Evolutionary conservation across 2,888 invertebrate species (phyloP).

Genomic region (Caenorhabditis becei): DNA sequence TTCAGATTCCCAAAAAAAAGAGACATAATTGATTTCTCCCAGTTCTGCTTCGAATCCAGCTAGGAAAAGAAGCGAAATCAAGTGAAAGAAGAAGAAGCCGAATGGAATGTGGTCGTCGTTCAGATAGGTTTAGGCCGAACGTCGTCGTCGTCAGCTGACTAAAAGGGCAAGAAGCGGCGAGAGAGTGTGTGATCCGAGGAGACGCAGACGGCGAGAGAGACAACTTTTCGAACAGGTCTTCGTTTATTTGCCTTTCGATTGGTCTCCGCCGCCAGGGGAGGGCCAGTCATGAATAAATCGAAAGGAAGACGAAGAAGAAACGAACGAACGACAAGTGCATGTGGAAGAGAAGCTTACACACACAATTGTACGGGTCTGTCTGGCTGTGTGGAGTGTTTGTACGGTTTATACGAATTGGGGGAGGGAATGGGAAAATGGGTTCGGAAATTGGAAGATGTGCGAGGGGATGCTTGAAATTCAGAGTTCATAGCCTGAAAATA

Average conservation of each 20-base stretch:
- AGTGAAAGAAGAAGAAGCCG: conserved; percentile 2
- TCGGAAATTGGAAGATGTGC: too few relatives aligned
- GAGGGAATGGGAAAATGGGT: too few relatives aligned
- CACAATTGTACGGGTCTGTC: background rate
- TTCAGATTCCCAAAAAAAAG: too few relatives aligned
- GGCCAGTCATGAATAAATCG: background rate
- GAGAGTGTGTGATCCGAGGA: background rate
- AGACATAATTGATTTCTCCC: too few relatives aligned
- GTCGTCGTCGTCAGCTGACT: background rate
- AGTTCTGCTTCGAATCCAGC: too few relatives aligned
- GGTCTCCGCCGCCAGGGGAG: background rate
- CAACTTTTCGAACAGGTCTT: conserved; percentile 4
- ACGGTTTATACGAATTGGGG: too few relatives aligned
- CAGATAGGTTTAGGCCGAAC: background rate
- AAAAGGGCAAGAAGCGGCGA: background rate
- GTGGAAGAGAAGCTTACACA: conserved; percentile 1
- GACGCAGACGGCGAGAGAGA: conserved; percentile 3
- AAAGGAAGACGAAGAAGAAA: background rate
- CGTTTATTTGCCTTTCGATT: conserved; percentile 4
- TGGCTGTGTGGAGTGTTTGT: background rate
- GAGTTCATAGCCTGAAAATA: too few relatives aligned
- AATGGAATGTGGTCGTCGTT: conserved; percentile 6
- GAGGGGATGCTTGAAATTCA: too few relatives aligned
- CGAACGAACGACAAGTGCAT: background rate
- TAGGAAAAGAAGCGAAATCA: background rate